These are phyloP conservation scores for Parazoanthus swiftii DNA, from an alignment of 92 coral and sea anemone species.

Conservation along the genomic window DNA sequence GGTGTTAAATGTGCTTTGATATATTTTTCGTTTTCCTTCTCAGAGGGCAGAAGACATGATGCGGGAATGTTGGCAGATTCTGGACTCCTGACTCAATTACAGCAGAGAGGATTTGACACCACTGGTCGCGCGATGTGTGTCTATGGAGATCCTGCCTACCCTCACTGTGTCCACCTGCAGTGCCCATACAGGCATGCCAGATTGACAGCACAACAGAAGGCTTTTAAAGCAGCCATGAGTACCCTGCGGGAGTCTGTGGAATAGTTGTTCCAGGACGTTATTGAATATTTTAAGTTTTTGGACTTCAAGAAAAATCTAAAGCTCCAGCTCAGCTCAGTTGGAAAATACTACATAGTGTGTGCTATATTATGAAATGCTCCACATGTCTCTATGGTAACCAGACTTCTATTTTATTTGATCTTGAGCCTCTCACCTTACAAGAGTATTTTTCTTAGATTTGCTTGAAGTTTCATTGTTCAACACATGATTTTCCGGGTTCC, in stretches of 20 bases:
- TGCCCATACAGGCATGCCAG: constrained; percentile 16
- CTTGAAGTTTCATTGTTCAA: constrained; percentile 19
- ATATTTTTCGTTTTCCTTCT: constrained; percentile 13
- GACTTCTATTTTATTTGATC: constrained; percentile 22
- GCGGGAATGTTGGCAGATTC: constrained; percentile 23
- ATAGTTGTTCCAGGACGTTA: neutral
- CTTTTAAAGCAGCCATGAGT: constrained; percentile 12
- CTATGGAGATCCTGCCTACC: constrained; percentile 1
- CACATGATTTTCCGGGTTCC: constrained; percentile 20
- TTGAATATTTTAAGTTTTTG: constrained; percentile 17
- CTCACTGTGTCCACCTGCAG: constrained; percentile 26
- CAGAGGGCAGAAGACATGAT: too few relatives aligned
- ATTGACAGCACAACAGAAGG: constrained; percentile 24
- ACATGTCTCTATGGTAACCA: constrained; percentile 12
- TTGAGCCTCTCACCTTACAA: neutral
- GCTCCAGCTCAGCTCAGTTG: constrained; percentile 18
- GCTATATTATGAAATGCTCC: constrained; percentile 15
- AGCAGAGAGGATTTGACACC: constrained; percentile 23
- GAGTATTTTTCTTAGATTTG: constrained; percentile 20
- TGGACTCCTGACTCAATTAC: constrained; percentile 22
- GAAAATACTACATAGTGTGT: constrained; percentile 25
- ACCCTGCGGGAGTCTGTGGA: constrained; percentile 5
- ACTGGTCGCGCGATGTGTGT: constrained; percentile 10
- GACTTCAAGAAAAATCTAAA: constrained; percentile 23
- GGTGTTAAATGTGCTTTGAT: constrained; percentile 18